A percentile compares a stretch with the other conserved stretches of the same genome.
These are phyloP conservation scores for Steinernema carpocapsae DNA, from an alignment of 2,888 invertebrate genomes.

Conservation along the genomic window DNA sequence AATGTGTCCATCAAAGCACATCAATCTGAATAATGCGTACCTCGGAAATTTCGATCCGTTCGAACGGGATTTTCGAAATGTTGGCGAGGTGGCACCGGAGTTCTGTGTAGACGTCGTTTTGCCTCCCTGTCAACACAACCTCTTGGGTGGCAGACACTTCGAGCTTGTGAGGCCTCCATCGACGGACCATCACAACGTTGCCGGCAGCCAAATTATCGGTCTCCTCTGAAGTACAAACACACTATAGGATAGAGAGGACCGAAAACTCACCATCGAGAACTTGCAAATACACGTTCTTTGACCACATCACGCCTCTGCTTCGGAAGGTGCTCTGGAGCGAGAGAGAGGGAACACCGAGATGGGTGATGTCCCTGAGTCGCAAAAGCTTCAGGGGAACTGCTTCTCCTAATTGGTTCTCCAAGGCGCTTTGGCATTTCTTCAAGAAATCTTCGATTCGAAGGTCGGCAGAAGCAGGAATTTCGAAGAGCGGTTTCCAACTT, in stretches of 20 bases:
- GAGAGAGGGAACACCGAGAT: conserved; percentile 38
- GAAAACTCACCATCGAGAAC: conserved; percentile 45
- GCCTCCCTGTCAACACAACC: background rate
- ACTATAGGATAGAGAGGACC: conserved; percentile 11
- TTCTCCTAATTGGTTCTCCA: conserved; percentile 52
- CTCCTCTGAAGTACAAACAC: conserved; percentile 21
- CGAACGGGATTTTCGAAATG: background rate
- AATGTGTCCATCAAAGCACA: background rate
- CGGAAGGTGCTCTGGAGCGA: conserved; percentile 21
- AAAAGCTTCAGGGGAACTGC: conserved; percentile 47
- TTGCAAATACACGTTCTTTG: conserved; percentile 47
- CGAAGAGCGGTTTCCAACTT: conserved; percentile 51
- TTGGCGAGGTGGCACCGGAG: background rate
- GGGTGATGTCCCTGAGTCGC: conserved; percentile 48
- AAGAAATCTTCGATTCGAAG: conserved; percentile 51
- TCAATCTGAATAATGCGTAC: background rate
- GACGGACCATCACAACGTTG: conserved; percentile 38
- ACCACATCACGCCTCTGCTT: conserved; percentile 39
- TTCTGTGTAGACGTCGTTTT: background rate
- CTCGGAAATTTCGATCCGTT: conserved; percentile 1
- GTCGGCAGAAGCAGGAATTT: conserved; percentile 46
- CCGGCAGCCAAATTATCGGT: background rate
- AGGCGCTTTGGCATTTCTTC: conserved; percentile 49
- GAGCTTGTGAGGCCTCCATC: conserved; percentile 43
- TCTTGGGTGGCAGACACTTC: conserved; percentile 36